These are phyloP conservation scores for Leptopilina drosophilae DNA, from an alignment of 2,888 invertebrate genomes.

Conservation along the genomic window DNA sequence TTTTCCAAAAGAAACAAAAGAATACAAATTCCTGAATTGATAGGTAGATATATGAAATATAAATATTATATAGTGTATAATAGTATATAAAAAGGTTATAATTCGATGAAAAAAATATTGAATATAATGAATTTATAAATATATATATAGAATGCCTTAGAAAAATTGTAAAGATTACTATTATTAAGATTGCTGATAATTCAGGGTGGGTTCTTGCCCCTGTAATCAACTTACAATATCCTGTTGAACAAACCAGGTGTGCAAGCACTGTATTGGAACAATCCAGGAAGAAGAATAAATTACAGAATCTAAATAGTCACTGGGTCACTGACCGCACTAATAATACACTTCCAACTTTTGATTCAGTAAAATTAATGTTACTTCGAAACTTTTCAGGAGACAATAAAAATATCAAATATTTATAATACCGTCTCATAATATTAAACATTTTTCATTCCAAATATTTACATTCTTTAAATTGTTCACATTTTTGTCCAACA, in stretches of 20 bases:
- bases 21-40: too few species aligned
- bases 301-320: slow-evolving; percentile 28
- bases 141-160: slow-evolving; percentile 3
- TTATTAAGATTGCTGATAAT: slow-evolving; percentile 17
- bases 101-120: neutral
- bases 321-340: slow-evolving; percentile 20
- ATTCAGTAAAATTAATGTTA: slow-evolving; percentile 12
- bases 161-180: neutral
- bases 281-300: slow-evolving; percentile 24
- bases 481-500: too few species aligned
- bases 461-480: too few species aligned
- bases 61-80: neutral
- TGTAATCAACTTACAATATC: slow-evolving; percentile 26
- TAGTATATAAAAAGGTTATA: neutral
- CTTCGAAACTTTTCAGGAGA: neutral
- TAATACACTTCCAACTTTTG: slow-evolving; percentile 15
- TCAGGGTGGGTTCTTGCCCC: slow-evolving; percentile 2
- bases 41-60: neutral
- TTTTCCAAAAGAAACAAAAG: too few species aligned
- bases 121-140: neutral
- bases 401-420: neutral
- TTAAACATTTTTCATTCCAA: too few species aligned
- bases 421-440: neutral
- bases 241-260: slow-evolving; percentile 27
- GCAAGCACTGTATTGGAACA: slow-evolving; percentile 29